phyloP scores from a whole-genome alignment of 1,140 invertebrate species.

The Drosophila tristis region DNA sequence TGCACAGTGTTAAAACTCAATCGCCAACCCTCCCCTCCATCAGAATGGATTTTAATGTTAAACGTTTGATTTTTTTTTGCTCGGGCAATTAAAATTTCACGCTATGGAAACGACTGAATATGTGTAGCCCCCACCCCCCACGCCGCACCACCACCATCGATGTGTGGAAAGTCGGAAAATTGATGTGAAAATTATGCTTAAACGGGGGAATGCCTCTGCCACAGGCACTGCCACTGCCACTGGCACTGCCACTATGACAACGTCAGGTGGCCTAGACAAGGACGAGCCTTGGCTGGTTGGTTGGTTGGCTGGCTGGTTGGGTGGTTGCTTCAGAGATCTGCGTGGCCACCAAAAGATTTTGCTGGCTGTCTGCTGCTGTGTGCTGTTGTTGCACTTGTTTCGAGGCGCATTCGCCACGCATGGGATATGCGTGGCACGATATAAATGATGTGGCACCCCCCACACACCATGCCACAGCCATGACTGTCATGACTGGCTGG shows the following conservation, averaged over 20 bases:
- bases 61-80: slow-evolving; percentile 39
- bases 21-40: background rate
- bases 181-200: too few relatives aligned
- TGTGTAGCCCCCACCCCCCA: slow-evolving; percentile 5
- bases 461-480: too few relatives aligned
- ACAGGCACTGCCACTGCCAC: too few relatives aligned
- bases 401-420: slow-evolving; percentile 63
- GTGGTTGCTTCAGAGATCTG: too few relatives aligned
- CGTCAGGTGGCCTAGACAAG: slow-evolving; percentile 51
- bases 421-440: slow-evolving; percentile 50
- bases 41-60: slow-evolving; percentile 6
- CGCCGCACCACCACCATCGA: too few relatives aligned
- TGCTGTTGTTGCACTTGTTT: slow-evolving; percentile 63
- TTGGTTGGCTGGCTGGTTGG: too few relatives aligned
- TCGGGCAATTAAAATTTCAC: slow-evolving; percentile 76
- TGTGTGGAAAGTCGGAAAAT: too few relatives aligned
- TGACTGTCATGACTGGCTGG: background rate
- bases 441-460: slow-evolving; percentile 55
- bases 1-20: too few relatives aligned
- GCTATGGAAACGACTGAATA: slow-evolving; percentile 61
- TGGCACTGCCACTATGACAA: slow-evolving; percentile 55
- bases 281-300: too few relatives aligned
- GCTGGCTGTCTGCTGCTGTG: too few relatives aligned
- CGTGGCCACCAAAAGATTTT: too few relatives aligned
- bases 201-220: too few relatives aligned